phyloP scores from a whole-genome alignment of 1,140 invertebrate species.

The Drosophila tropicalis region DNA sequence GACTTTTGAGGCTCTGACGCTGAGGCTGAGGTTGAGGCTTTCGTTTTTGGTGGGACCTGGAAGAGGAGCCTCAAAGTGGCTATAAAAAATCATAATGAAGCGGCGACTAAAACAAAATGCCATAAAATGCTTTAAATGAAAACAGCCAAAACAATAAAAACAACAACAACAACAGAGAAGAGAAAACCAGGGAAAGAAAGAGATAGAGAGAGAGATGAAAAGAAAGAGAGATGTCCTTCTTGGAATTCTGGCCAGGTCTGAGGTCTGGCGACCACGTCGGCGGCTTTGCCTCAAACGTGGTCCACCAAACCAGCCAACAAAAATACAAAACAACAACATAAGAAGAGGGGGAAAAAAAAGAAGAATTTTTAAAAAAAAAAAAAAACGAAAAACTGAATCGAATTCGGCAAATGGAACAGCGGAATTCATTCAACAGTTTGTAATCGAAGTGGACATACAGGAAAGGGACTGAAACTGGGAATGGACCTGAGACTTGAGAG shows the following conservation, averaged over 20 bases:
- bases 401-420: conserved; percentile 40
- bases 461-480: conserved; percentile 2
- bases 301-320: conserved; percentile 23
- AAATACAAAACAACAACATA: conserved; percentile 1
- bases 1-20: background rate
- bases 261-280: conserved; percentile 28
- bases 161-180: conserved; percentile 29
- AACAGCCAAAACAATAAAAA: conserved; percentile 51
- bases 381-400: conserved; percentile 44
- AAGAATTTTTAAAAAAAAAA: conserved; percentile 22
- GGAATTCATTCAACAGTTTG: conserved; percentile 80
- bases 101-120: conserved; percentile 80
- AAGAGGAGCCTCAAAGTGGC: conserved; percentile 62
- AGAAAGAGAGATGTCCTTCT: conserved; percentile 64
- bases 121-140: conserved; percentile 78
- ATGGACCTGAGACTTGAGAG: no score
- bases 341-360: background rate
- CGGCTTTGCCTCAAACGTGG: conserved; percentile 60
- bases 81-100: conserved; percentile 80
- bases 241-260: conserved; percentile 62
- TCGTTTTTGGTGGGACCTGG: conserved; percentile 20
- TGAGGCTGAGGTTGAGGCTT: background rate
- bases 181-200: background rate
- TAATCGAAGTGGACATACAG: conserved; percentile 67
- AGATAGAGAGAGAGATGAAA: conserved; percentile 19